These are phyloP conservation scores for Metopia argyrocephala DNA, from an alignment of 2,888 invertebrate species.

Conservation along the genomic window DNA sequence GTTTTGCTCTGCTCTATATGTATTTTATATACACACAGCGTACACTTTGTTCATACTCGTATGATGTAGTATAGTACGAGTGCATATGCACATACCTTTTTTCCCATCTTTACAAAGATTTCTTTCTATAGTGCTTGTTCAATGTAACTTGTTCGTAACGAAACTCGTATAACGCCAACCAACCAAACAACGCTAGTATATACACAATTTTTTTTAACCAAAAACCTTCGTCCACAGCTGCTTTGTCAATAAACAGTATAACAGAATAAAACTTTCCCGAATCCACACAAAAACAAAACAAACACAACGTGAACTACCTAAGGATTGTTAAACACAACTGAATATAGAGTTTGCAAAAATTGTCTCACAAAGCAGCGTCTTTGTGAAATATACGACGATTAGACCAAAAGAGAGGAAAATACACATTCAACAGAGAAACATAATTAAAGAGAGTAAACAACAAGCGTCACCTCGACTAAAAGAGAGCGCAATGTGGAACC, in stretches of 20 bases:
- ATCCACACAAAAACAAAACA: slow-evolving; percentile 27
- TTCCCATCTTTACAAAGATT: slow-evolving; percentile 39
- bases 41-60: neutral
- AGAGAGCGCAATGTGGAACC: neutral
- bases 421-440: neutral
- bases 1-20: neutral
- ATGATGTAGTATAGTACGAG: neutral
- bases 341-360: slow-evolving; percentile 48
- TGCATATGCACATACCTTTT: slow-evolving; percentile 42
- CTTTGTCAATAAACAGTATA: slow-evolving; percentile 21
- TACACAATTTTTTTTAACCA: slow-evolving; percentile 42
- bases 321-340: slow-evolving; percentile 56
- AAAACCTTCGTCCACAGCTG: slow-evolving; percentile 39
- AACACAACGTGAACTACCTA: slow-evolving; percentile 38
- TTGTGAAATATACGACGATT: slow-evolving; percentile 18
- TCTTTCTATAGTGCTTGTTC: slow-evolving; percentile 23
- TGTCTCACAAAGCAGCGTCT: slow-evolving; percentile 62
- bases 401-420: slow-evolving; percentile 36
- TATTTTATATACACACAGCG: neutral
- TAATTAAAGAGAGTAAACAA: slow-evolving; percentile 20
- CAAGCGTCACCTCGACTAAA: neutral
- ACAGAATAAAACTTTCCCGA: slow-evolving; percentile 42
- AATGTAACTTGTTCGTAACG: slow-evolving; percentile 51
- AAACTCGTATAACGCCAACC: slow-evolving; percentile 29
- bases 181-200: slow-evolving; percentile 4